Percentiles rank a stretch among this genome's conserved stretches.
Evolutionary conservation across 2,797 vertebrate genomes (phyloP).

Genomic region (Sciurus vulgaris): DNA sequence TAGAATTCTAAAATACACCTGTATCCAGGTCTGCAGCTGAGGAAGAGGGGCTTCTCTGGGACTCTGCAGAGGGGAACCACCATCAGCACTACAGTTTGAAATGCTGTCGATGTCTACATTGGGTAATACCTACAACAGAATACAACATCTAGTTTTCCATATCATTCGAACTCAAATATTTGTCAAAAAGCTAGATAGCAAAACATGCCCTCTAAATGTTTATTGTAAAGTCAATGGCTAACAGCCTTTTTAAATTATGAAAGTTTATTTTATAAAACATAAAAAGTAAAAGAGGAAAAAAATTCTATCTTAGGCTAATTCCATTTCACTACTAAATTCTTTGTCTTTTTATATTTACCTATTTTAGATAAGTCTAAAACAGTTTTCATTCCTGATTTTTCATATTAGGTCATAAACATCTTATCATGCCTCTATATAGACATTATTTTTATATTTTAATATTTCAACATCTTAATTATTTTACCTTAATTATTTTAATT

Average conservation of each 20-base stretch:
- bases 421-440: constrained; percentile 7
- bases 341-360: constrained; percentile 17
- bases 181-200: not conserved
- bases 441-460: constrained; percentile 46
- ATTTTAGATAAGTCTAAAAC: not conserved
- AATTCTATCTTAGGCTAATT: constrained; percentile 10
- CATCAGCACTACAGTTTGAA: constrained; percentile 80
- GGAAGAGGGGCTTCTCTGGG: constrained; percentile 68
- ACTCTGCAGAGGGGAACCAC: not conserved
- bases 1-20: constrained; percentile 86
- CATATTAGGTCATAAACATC: constrained; percentile 18
- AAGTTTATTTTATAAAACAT: constrained; percentile 19
- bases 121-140: constrained; percentile 89
- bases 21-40: constrained; percentile 80
- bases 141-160: not conserved
- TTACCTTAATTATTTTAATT: not conserved
- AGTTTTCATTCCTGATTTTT: constrained; percentile 38
- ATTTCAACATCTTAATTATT: constrained; percentile 44
- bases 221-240: constrained; percentile 12
- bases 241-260: constrained; percentile 34
- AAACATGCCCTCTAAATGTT: not conserved
- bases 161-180: not conserved
- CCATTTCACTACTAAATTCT: not conserved
- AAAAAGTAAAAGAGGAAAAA: not conserved
- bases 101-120: constrained; percentile 91